phyloP scores from a whole-genome alignment of 2,888 invertebrate genomes.

The Diaperis boleti region DNA sequence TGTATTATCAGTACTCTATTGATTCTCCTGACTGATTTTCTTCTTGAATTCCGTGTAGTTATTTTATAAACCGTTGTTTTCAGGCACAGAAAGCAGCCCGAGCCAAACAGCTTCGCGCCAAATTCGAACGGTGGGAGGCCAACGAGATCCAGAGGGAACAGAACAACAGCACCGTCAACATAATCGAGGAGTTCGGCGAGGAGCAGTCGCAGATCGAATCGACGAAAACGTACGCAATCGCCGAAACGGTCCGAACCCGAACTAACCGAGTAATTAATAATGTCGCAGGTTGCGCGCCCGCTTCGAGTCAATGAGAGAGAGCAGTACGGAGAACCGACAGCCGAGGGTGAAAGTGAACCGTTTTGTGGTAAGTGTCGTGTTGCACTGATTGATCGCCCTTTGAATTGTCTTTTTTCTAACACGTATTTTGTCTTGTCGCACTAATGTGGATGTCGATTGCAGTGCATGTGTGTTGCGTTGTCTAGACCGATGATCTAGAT shows the following conservation, averaged over 20 bases:
- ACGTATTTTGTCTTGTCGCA: conserved; percentile 31
- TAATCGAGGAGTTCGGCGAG: conserved; percentile 67
- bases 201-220: conserved; percentile 87
- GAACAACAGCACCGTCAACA: conserved; percentile 55
- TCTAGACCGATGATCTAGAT: conserved; percentile 14
- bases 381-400: conserved; percentile 3
- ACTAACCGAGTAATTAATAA: no score
- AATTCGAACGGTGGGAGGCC: conserved; percentile 90
- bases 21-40: no score
- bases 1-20: no score
- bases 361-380: conserved; percentile 85
- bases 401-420: conserved; percentile 42
- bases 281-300: conserved; percentile 80
- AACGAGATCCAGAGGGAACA: conserved; percentile 73
- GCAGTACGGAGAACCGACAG: conserved; percentile 65
- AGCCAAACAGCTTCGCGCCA: conserved; percentile 85
- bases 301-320: conserved; percentile 87
- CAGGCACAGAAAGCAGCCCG: conserved; percentile 82
- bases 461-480: conserved; percentile 5
- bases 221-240: conserved; percentile 76
- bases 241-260: no score
- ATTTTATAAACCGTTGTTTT: no score
- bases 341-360: conserved; percentile 82
- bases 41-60: no score
- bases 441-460: conserved; percentile 37